phyloP scores from a whole-genome alignment of 1,140 invertebrate species.

The Pseudomyrmex cubaensis region DNA sequence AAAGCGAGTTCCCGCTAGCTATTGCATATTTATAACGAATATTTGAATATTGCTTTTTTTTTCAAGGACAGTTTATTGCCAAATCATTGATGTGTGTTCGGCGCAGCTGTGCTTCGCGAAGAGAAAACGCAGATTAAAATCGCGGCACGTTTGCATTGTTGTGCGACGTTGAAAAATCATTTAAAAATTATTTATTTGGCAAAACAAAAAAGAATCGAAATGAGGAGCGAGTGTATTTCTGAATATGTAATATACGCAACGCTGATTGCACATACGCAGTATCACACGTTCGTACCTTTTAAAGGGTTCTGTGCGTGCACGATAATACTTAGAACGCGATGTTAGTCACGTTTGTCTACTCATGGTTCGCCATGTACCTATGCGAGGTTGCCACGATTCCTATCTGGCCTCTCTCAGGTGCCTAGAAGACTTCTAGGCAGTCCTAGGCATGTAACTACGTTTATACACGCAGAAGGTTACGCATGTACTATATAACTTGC shows the following conservation, averaged over 20 bases:
- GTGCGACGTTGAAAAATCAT: background rate
- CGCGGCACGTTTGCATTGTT: no score
- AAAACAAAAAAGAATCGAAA: no score
- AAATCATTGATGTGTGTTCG: no score
- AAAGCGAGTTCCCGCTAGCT: background rate
- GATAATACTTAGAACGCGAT: slow-evolving; percentile 71
- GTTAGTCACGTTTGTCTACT: slow-evolving; percentile 76
- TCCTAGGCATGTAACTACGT: slow-evolving; percentile 44
- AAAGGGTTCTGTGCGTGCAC: slow-evolving; percentile 66
- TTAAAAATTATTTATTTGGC: no score
- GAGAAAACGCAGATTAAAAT: no score
- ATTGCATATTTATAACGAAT: slow-evolving; percentile 34
- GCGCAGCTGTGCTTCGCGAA: no score
- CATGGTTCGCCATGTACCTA: slow-evolving; percentile 74
- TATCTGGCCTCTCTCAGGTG: slow-evolving; percentile 58
- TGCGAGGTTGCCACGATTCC: slow-evolving; percentile 74
- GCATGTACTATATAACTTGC: slow-evolving; percentile 32
- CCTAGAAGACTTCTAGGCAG: slow-evolving; percentile 69
- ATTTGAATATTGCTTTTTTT: slow-evolving; percentile 14
- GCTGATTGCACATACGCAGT: background rate
- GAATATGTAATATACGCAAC: background rate
- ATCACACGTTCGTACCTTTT: slow-evolving; percentile 29
- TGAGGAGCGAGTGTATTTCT: slow-evolving; percentile 2
- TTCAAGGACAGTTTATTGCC: background rate
- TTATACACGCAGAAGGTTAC: slow-evolving; percentile 47